Conservation (phyloP, 2,888 invertebrate genomes). For the Orthosia gothica region DNA sequence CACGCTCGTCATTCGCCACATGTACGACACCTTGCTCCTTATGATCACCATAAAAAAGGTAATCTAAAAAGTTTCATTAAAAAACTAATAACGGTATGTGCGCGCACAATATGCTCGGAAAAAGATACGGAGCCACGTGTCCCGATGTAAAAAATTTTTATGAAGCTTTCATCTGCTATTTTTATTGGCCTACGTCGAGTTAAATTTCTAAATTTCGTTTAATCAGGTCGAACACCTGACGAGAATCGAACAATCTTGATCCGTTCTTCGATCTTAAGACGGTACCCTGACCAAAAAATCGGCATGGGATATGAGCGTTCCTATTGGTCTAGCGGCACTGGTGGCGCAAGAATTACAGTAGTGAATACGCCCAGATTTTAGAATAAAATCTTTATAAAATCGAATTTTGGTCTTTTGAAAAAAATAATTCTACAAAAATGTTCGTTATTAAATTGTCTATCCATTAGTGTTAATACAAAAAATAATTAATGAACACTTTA, state of each 20-base stretch:
- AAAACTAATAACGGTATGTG: constrained; percentile 62
- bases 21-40: constrained; percentile 59
- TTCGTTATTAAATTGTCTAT: too few species aligned
- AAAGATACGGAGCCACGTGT: constrained; percentile 75
- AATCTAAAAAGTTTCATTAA: constrained; percentile 57
- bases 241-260: not conserved
- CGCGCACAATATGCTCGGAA: constrained; percentile 76
- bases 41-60: constrained; percentile 52
- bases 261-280: too few species aligned
- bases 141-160: constrained; percentile 56
- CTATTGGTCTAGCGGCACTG: too few species aligned
- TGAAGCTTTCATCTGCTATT: constrained; percentile 16
- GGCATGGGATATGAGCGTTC: too few species aligned
- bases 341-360: too few species aligned
- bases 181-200: not conserved
- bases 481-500: too few species aligned
- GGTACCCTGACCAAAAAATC: too few species aligned
- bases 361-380: too few species aligned
- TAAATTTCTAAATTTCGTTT: not conserved
- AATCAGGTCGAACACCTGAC: not conserved
- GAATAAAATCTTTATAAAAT: too few species aligned
- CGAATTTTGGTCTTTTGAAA: too few species aligned
- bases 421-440: too few species aligned
- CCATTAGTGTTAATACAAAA: too few species aligned
- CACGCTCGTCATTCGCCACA: constrained; percentile 65